These are phyloP conservation scores for Tylochromis polylepis DNA, from an alignment of 2,113 vertebrate genomes.

Conservation along the genomic window DNA sequence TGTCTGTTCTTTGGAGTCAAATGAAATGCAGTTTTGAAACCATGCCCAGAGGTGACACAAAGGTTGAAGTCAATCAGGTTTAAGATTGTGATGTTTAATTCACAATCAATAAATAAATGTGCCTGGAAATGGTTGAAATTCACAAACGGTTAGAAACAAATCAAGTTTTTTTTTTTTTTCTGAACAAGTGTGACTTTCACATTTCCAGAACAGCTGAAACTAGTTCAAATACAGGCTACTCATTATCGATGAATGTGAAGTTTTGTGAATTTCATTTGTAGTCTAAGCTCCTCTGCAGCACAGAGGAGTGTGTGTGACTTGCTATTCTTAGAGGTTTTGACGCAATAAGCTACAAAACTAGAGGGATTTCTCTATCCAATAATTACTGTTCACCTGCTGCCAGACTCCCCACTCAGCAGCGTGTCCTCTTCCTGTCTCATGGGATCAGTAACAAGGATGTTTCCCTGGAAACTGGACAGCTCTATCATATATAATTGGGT, in stretches of 20 bases:
- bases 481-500: constrained; percentile 57
- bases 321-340: constrained; percentile 59
- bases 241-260: neutral
- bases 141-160: neutral
- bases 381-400: constrained; percentile 45
- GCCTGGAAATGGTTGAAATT: neutral
- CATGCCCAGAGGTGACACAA: neutral
- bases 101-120: neutral
- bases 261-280: neutral
- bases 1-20: neutral
- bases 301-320: neutral
- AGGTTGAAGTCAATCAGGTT: neutral
- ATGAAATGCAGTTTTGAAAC: neutral
- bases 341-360: constrained; percentile 34
- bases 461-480: constrained; percentile 71
- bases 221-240: neutral
- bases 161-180: neutral
- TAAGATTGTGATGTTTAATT: neutral
- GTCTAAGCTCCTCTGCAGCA: neutral
- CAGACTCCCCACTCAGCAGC: constrained; percentile 56
- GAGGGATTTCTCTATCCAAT: constrained; percentile 55
- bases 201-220: neutral
- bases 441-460: constrained; percentile 59
- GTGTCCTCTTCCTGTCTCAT: constrained; percentile 33
- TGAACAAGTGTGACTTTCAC: neutral